Evolutionary conservation across 1,140 invertebrate species (phyloP), one percentile per base, ranked within the genome.

Genomic region (Heliothis virescens): DNA sequence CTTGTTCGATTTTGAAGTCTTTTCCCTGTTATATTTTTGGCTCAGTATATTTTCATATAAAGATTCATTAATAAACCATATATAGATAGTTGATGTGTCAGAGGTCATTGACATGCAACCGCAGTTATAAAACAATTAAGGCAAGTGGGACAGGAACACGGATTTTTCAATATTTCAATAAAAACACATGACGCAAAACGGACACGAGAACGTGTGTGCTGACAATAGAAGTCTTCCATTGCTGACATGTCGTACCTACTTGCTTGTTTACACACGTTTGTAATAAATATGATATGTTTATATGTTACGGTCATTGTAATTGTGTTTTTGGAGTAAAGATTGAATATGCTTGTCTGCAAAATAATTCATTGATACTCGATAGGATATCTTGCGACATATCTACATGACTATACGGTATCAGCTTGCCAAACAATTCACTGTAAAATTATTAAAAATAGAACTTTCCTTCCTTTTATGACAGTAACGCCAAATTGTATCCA

Each of bases 121-220:
- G 55, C 63, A 79, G 75, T 87, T 82, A 87, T 82, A 85, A 85
- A 83, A 79, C 83, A 83, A 87, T 89, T 89, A 87, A 86, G 85
- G 80, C 57, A 85, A 83, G 18, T 57, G 57, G 77, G 67, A 82
- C 73, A 79, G 48, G 53, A 81, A 81, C 48, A 79, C 80, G 81
- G 82, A 83, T 83, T 72, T 26, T 85, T 74, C 48, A 72, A 71
- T 80, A 63, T 72, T 82, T 72, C n/a, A 72, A 71, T 80, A 69
- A 80, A 74, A 47, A 60, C 50, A 60, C 16, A 77, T 73, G 79
- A 73, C 21, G 67, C 60, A 76, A 63, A 76, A 53, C 72, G 72
- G 53, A 74, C 55, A 67, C 21, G 34, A 65, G 75, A 57, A 55
- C 53, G 18, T 57, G 16, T 47, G n/a, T 75, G 63, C 59, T 74